Conservation (phyloP, 2,797 vertebrate genomes). For the Kryptopterus vitreolus region DNA sequence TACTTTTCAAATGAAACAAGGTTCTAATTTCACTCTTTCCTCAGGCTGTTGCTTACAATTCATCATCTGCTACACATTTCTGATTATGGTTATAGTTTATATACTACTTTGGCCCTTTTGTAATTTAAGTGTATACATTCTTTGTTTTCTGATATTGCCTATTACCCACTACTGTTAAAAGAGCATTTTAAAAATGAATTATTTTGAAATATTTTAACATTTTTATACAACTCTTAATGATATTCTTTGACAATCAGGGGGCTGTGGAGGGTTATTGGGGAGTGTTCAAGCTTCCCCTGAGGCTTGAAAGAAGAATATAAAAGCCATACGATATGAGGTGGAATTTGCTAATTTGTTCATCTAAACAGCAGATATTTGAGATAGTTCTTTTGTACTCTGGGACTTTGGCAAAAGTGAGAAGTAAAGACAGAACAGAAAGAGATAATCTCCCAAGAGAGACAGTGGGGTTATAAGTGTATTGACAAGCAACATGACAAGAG, state of each 20-base stretch:
- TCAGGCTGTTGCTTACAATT: not conserved
- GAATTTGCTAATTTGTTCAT: conserved; percentile 68
- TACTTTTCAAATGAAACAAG: conserved; percentile 1
- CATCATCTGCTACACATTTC: not conserved
- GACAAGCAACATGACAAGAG: conserved; percentile 59
- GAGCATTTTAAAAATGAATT: not conserved
- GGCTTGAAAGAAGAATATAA: conserved; percentile 57
- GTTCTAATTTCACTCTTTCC: not conserved
- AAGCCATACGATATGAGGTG: conserved; percentile 64
- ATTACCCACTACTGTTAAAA: not conserved
- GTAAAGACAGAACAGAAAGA: conserved; percentile 49
- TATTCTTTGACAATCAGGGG: conserved; percentile 48
- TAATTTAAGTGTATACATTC: not conserved
- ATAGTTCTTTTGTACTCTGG: conserved; percentile 67
- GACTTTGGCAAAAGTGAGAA: conserved; percentile 55
- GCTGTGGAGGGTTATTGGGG: conserved; percentile 28
- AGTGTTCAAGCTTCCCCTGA: conserved; percentile 40
- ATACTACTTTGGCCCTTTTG: not conserved
- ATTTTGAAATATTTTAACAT: too few relatives aligned
- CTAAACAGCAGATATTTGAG: conserved; percentile 72
- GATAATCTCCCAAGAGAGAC: conserved; percentile 61
- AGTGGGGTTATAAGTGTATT: conserved; percentile 59
- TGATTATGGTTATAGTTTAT: not conserved
- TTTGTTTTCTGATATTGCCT: not conserved
- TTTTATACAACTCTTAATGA: too few relatives aligned